Base-by-base conservation (phyloP, 2,113 vertebrate species). In the Trematocara marginatum region DNA sequence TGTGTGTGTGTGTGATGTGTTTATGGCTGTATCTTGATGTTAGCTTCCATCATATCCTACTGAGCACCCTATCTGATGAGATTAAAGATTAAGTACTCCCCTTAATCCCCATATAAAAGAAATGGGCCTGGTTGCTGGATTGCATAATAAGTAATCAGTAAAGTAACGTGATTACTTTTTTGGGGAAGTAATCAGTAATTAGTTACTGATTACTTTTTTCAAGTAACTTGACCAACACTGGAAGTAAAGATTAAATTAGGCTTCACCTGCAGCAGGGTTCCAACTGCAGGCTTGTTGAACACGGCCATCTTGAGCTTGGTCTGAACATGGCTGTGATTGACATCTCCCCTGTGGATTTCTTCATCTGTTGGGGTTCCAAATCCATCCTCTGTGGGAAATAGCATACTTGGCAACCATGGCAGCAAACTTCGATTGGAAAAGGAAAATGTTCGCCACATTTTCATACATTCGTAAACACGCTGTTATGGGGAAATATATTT, bases 1-100 rank as follows among this genome's bases (percentile, higher is more conserved):
- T 52, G 12, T 61, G 47, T 69, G 38, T 42, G 49, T 54, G n/a
- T 7, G 31, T 12, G 2, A 18, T 78, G 51, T 29, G 15, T 64
- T 81, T 49, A n/a, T 69, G 11, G 61, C 66, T 81, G 45, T 12
- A 74, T 74, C 57, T 71, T 23, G 11, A 13, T 51, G 66, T 66
- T 89, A 23, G 85, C 80, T 92, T 86, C 47, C 76, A 66, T 84
- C 83, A 82, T 59, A 78, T 53, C 45, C 78, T 18, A 47, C 83
- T 38, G 59, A 90, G 74, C 35, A 23, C 29, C 81, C 51, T 86
- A 92, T 91, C 86, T 88, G 88, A 93, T 93, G 89, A 91, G 91
- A 94, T 94, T 86, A 90, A 79, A 90, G 90, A 94, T 92, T 80
- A 95, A 94, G 94, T 83, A 88, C 80, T 90, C 80, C 74, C 71